A percentile compares a stretch with the other conserved stretches of the same genome.
Conservation (phyloP, 1,140 invertebrate genomes). For the Diachasma alloeum region DNA sequence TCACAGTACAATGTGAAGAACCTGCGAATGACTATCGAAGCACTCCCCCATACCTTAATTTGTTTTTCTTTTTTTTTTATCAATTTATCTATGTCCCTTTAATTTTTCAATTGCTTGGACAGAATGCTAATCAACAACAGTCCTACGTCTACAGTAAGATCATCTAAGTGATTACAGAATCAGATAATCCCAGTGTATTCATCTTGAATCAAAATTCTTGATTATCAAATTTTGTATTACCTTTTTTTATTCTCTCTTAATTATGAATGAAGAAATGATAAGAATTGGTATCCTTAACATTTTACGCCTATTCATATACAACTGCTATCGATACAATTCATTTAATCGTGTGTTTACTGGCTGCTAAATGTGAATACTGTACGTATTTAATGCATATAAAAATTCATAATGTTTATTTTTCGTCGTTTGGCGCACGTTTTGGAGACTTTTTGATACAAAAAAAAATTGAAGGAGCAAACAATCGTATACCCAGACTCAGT, state of each 20-base stretch:
- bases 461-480: neutral
- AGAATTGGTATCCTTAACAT: conserved; percentile 46
- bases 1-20: conserved; percentile 54
- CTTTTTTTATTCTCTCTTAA: neutral
- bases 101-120: conserved; percentile 44
- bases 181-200: neutral
- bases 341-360: conserved; percentile 46
- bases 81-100: conserved; percentile 36
- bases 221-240: neutral
- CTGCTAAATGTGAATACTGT: conserved; percentile 62
- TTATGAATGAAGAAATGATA: neutral
- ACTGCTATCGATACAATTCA: conserved; percentile 57
- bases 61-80: conserved; percentile 13
- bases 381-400: conserved; percentile 51
- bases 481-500: neutral
- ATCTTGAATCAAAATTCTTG: neutral
- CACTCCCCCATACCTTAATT: conserved; percentile 31
- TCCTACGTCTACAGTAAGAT: conserved; percentile 56
- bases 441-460: neutral
- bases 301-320: conserved; percentile 60
- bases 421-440: neutral
- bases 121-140: conserved; percentile 58
- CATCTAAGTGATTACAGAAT: conserved; percentile 41
- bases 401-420: conserved; percentile 3
- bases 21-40: conserved; percentile 47